Evolutionary conservation across 2,113 vertebrate species (phyloP).

Genomic region (Xyliphius kryptos): DNA sequence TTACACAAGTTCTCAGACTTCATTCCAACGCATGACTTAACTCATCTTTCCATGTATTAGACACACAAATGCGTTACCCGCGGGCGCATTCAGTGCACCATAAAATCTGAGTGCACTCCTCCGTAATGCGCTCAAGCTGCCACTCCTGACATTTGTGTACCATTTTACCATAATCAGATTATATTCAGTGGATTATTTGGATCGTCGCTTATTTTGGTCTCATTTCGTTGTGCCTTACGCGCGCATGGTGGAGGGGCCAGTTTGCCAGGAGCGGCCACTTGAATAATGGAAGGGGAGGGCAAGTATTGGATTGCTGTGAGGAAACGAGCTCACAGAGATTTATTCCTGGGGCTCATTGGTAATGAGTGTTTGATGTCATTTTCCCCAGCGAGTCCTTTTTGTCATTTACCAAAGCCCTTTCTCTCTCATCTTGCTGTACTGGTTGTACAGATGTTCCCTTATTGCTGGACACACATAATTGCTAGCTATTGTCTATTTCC

Average conservation of each 20-base stretch:
- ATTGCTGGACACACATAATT: too few species aligned
- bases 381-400: too few species aligned
- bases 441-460: too few species aligned
- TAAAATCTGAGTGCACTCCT: slow-evolving; percentile 48
- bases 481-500: too few species aligned
- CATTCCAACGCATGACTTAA: too few species aligned
- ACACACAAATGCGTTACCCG: slow-evolving; percentile 40
- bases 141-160: slow-evolving; percentile 50
- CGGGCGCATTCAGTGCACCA: slow-evolving; percentile 47
- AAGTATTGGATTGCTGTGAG: slow-evolving; percentile 49
- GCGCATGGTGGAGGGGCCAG: slow-evolving; percentile 55
- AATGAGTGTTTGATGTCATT: slow-evolving; percentile 61
- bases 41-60: too few species aligned
- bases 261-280: slow-evolving; percentile 60
- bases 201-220: slow-evolving; percentile 54
- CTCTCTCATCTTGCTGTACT: background rate
- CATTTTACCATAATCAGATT: slow-evolving; percentile 61
- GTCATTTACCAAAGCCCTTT: too few species aligned
- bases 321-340: slow-evolving; percentile 56
- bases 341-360: slow-evolving; percentile 52
- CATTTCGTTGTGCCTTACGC: slow-evolving; percentile 51
- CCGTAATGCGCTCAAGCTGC: slow-evolving; percentile 47
- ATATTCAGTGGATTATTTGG: slow-evolving; percentile 53
- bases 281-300: slow-evolving; percentile 58
- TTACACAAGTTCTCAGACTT: too few species aligned